These are phyloP conservation scores for Lasioglossum baleicum DNA, from an alignment of 1,140 invertebrate genomes.

Conservation along the genomic window DNA sequence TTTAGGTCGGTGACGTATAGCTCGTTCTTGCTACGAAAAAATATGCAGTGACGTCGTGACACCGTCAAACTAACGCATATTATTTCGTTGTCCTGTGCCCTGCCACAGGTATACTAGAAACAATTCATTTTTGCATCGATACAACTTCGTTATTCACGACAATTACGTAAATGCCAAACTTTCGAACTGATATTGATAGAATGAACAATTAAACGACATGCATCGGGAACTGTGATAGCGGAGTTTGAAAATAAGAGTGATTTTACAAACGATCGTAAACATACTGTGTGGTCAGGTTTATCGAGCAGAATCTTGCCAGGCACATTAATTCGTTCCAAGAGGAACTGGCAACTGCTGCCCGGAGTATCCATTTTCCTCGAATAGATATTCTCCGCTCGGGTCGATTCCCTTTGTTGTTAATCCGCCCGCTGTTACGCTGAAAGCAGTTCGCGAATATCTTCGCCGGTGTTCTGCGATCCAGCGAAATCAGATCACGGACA, in stretches of 20 bases:
- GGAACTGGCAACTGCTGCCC: not conserved
- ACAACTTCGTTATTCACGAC: too few relatives aligned
- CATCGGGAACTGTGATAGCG: not conserved
- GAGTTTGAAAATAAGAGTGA: not conserved
- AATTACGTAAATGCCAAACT: too few relatives aligned
- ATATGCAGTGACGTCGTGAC: slow-evolving; percentile 67
- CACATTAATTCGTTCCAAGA: slow-evolving; percentile 36
- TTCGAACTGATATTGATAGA: too few relatives aligned
- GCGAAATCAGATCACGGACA: not conserved
- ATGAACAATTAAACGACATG: not conserved
- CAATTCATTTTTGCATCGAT: slow-evolving; percentile 1
- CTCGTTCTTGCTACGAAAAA: slow-evolving; percentile 39
- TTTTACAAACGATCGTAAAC: not conserved
- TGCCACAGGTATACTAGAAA: slow-evolving; percentile 66
- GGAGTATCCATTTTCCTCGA: slow-evolving; percentile 2
- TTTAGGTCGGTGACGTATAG: slow-evolving; percentile 60
- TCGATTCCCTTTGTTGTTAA: not conserved
- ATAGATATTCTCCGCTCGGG: not conserved
- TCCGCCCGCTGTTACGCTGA: not conserved
- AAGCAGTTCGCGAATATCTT: not conserved
- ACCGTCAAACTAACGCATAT: slow-evolving; percentile 58
- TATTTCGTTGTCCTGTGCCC: slow-evolving; percentile 60
- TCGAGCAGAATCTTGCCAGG: slow-evolving; percentile 16
- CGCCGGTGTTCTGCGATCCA: too few relatives aligned
- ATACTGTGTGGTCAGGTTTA: slow-evolving; percentile 22